Conservation (phyloP, 1,140 invertebrate species). For the Drosophila carrolli region DNA sequence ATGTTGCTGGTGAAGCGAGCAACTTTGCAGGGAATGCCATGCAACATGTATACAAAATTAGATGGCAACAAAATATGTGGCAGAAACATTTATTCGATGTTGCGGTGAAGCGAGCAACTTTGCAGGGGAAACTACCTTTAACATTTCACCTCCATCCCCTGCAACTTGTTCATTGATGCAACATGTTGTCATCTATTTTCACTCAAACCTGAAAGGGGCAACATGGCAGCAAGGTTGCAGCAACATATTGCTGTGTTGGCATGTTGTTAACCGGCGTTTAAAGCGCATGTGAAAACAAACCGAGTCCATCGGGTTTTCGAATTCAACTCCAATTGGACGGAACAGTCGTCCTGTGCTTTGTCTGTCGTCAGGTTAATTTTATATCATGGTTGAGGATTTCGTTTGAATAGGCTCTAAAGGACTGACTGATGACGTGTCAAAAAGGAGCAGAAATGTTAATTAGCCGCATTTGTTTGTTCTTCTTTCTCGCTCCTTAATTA, state of each 20-base stretch:
- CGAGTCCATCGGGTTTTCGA: constrained; percentile 1
- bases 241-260: neutral
- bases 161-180: too few relatives aligned
- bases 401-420: constrained; percentile 8
- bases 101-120: too few relatives aligned
- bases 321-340: constrained; percentile 18
- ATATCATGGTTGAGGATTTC: neutral
- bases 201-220: too few relatives aligned
- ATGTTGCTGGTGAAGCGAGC: too few relatives aligned
- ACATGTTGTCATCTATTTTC: too few relatives aligned
- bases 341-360: constrained; percentile 3
- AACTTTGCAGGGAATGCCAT: too few relatives aligned
- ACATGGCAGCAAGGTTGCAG: too few relatives aligned
- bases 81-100: too few relatives aligned
- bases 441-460: constrained; percentile 59
- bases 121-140: too few relatives aligned
- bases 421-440: constrained; percentile 60
- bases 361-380: constrained; percentile 1
- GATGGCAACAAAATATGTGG: too few relatives aligned
- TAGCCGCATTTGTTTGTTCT: constrained; percentile 65
- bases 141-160: too few relatives aligned
- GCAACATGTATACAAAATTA: too few relatives aligned
- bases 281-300: constrained; percentile 7
- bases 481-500: constrained; percentile 51
- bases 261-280: neutral